Conservation (phyloP, 2,888 invertebrate genomes). For the Sabellastarte sp. region DNA sequence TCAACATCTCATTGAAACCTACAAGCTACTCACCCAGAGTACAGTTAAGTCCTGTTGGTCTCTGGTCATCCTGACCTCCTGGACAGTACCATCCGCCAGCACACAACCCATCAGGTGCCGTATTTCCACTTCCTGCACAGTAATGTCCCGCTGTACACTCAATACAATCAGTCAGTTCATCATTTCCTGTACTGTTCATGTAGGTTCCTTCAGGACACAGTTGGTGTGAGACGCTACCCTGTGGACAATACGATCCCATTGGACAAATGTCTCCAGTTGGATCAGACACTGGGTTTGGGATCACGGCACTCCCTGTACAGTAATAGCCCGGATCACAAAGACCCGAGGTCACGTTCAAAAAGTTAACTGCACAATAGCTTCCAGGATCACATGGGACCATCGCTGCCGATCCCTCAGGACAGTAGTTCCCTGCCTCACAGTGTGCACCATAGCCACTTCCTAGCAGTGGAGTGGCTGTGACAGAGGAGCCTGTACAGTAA, state of each 20-base stretch:
- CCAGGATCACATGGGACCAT: slow-evolving; percentile 46
- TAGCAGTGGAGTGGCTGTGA: slow-evolving; percentile 65
- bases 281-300: slow-evolving; percentile 38
- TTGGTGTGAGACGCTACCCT: slow-evolving; percentile 36
- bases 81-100: slow-evolving; percentile 51
- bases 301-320: slow-evolving; percentile 38
- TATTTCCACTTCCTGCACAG: slow-evolving; percentile 44
- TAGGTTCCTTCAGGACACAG: slow-evolving; percentile 38
- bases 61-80: slow-evolving; percentile 40
- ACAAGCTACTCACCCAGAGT: slow-evolving; percentile 35
- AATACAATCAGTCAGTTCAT: slow-evolving; percentile 28
- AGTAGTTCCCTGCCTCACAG: slow-evolving; percentile 44
- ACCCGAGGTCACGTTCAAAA: slow-evolving; percentile 43
- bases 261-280: slow-evolving; percentile 46
- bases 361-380: slow-evolving; percentile 41
- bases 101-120: slow-evolving; percentile 42
- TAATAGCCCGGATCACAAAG: slow-evolving; percentile 47
- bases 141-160: slow-evolving; percentile 36
- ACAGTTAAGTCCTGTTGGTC: slow-evolving; percentile 45
- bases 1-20: too few species aligned
- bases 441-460: slow-evolving; percentile 15
- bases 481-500: slow-evolving; percentile 92
- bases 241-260: slow-evolving; percentile 46
- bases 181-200: slow-evolving; percentile 32
- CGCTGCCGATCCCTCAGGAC: slow-evolving; percentile 42